Evolutionary conservation across 2,888 invertebrate species (phyloP).

Genomic region (Shargacucullia verbasci): DNA sequence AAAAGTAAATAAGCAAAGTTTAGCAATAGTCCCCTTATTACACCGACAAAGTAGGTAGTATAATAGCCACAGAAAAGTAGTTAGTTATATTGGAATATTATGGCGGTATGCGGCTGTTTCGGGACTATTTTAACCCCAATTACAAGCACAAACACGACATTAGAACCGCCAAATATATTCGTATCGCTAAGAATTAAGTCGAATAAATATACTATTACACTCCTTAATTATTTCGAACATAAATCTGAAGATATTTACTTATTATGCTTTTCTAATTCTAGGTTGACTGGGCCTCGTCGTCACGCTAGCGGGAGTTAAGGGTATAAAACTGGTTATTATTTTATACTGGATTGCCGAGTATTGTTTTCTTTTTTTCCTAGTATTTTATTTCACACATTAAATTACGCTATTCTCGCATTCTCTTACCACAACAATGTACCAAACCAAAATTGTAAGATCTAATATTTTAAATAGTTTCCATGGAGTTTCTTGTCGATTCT

Average conservation of each 20-base stretch:
- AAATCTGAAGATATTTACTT: constrained; percentile 81
- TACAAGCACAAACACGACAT: constrained; percentile 48
- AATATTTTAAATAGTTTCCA: too few relatives aligned
- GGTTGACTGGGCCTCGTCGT: constrained; percentile 71
- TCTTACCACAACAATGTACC: too few relatives aligned
- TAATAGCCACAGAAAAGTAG: constrained; percentile 34
- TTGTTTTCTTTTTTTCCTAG: too few relatives aligned
- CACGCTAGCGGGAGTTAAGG: constrained; percentile 70
- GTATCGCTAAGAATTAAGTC: constrained; percentile 61
- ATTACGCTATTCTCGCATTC: too few relatives aligned
- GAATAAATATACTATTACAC: constrained; percentile 65
- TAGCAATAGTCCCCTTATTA: constrained; percentile 43
- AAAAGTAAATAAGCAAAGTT: constrained; percentile 37
- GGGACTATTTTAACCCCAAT: constrained; percentile 48
- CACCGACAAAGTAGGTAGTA: neutral
- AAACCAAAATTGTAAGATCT: too few relatives aligned
- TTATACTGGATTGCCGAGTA: constrained; percentile 62
- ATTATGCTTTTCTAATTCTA: constrained; percentile 80
- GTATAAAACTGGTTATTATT: constrained; percentile 63
- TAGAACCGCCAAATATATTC: constrained; percentile 40
- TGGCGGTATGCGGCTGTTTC: constrained; percentile 25
- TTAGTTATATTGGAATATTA: constrained; percentile 14
- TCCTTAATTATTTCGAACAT: constrained; percentile 79
- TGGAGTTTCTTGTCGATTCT: too few relatives aligned
- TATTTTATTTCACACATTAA: too few relatives aligned